Conservation (phyloP, 2,113 vertebrate species). For the Mustela nigripes region DNA sequence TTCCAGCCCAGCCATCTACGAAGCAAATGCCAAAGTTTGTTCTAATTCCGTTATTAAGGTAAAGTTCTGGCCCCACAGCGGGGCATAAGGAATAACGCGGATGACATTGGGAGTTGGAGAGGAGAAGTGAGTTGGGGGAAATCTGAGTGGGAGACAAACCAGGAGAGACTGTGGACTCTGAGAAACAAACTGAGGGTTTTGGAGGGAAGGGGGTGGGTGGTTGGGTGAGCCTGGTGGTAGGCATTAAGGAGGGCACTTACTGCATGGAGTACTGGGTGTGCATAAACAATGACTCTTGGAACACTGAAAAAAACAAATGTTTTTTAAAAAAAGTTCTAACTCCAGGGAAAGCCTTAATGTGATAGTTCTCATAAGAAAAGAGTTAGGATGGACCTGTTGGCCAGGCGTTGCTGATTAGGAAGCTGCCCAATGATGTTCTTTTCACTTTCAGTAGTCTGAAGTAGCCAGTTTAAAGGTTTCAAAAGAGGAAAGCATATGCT, state of each 20-base stretch:
- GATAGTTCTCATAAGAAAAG: not conserved
- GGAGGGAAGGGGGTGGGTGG: too few species aligned
- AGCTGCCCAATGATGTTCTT: not conserved
- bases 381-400: not conserved
- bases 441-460: not conserved
- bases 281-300: too few species aligned
- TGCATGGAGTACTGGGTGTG: too few species aligned
- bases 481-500: constrained; percentile 9
- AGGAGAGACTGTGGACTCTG: too few species aligned
- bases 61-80: not conserved
- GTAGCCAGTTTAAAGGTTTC: not conserved
- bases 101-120: too few species aligned
- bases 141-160: too few species aligned
- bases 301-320: not conserved
- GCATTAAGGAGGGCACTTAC: too few species aligned
- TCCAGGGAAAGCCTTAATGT: not conserved
- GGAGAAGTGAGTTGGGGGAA: too few species aligned
- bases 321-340: not conserved
- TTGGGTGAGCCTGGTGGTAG: too few species aligned
- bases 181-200: too few species aligned
- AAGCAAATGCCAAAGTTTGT: not conserved
- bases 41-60: not conserved
- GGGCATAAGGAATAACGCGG: too few species aligned
- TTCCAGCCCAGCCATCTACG: not conserved
- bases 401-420: not conserved